Percentiles rank a stretch among this genome's conserved stretches.
These are phyloP conservation scores for Chloromyia formosa DNA, from an alignment of 2,888 invertebrate species.

Conservation along the genomic window DNA sequence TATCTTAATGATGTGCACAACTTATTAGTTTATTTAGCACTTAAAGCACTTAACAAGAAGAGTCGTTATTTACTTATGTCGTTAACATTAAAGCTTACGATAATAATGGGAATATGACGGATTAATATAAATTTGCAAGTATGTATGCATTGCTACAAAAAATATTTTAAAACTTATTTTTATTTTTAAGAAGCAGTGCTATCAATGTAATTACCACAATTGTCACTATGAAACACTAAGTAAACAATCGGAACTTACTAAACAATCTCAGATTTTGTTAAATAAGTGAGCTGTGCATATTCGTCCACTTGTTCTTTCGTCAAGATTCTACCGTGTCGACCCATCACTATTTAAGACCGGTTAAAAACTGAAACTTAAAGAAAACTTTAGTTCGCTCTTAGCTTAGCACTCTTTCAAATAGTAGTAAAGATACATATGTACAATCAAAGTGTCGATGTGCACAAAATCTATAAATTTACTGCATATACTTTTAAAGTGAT, in stretches of 20 bases:
- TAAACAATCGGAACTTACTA: slow-evolving; percentile 65
- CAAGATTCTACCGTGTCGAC: slow-evolving; percentile 54
- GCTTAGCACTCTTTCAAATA: background rate
- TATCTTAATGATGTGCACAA: background rate
- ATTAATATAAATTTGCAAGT: too few species aligned
- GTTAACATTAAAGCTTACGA: too few species aligned
- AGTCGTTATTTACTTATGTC: too few species aligned
- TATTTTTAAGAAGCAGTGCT: too few species aligned
- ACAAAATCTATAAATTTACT: background rate
- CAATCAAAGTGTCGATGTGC: background rate
- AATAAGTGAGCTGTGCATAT: slow-evolving; percentile 69
- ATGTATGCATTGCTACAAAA: too few species aligned
- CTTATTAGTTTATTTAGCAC: slow-evolving; percentile 10
- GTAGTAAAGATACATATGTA: background rate
- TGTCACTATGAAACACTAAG: too few species aligned
- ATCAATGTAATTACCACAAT: too few species aligned
- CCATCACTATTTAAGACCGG: slow-evolving; percentile 24
- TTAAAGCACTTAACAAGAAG: background rate
- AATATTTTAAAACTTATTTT: too few species aligned
- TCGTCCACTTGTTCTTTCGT: slow-evolving; percentile 70
- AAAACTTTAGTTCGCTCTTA: background rate
- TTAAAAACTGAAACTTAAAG: slow-evolving; percentile 18
- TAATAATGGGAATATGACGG: too few species aligned
- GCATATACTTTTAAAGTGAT: too few species aligned
- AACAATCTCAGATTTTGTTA: slow-evolving; percentile 70